Conservation (phyloP, 92 coral and sea anemone genomes). For the Epizoanthus ramosus region DNA sequence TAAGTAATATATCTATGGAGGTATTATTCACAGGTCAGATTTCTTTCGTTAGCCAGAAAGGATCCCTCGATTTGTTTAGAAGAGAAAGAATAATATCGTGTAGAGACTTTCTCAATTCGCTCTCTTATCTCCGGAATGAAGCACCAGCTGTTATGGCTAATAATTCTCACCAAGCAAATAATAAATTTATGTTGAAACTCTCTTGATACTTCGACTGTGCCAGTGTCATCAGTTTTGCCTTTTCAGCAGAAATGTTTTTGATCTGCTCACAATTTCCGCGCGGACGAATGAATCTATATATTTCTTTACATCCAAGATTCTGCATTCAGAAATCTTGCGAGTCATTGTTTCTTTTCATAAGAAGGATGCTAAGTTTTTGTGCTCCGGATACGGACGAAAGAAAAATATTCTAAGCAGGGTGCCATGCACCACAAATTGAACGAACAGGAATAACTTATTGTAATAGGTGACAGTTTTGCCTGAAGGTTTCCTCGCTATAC, state of each 20-base stretch:
- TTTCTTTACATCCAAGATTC: not conserved
- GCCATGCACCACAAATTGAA: constrained; percentile 49
- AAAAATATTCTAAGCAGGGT: constrained; percentile 48
- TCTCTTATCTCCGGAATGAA: constrained; percentile 10
- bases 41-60: constrained; percentile 15
- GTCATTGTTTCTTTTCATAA: constrained; percentile 26
- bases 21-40: not conserved
- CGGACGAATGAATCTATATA: not conserved
- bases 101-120: constrained; percentile 29
- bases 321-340: not conserved
- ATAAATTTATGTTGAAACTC: constrained; percentile 35
- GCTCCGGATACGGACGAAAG: constrained; percentile 44
- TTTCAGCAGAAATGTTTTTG: not conserved
- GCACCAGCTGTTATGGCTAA: constrained; percentile 40
- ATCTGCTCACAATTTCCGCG: not conserved
- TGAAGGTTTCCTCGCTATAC: not conserved
- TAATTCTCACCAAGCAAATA: constrained; percentile 48
- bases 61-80: constrained; percentile 19
- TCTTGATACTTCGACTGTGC: constrained; percentile 22
- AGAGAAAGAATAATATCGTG: constrained; percentile 8
- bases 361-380: constrained; percentile 35
- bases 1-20: not conserved
- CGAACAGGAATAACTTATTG: constrained; percentile 31
- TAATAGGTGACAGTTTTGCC: constrained; percentile 19
- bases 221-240: not conserved